These are phyloP conservation scores for Muntiacus reevesi DNA, from an alignment of 2,113 vertebrate genomes.

Conservation along the genomic window DNA sequence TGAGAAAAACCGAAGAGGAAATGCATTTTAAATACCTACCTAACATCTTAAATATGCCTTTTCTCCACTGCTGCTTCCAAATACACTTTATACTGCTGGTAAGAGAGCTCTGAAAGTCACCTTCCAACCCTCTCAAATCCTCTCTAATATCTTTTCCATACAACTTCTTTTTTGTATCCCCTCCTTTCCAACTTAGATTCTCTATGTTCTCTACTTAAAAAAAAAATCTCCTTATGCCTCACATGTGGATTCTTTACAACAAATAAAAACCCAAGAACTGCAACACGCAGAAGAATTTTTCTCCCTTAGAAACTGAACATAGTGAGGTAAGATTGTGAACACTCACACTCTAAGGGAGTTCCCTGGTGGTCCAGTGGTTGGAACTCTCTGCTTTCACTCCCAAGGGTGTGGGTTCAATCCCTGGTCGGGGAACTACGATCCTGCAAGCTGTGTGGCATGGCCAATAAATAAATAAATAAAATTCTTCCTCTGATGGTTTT, in stretches of 20 bases:
- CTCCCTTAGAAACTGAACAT: slow-evolving; percentile 2
- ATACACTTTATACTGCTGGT: background rate
- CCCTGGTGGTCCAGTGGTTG: background rate
- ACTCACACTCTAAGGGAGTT: background rate
- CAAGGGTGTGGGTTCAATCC: background rate
- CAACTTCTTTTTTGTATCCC: background rate
- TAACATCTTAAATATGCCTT: slow-evolving; percentile 28
- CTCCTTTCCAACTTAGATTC: background rate
- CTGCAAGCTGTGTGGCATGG: background rate
- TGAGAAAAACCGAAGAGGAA: slow-evolving; percentile 60
- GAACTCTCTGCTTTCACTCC: background rate
- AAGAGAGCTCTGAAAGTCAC: slow-evolving; percentile 2
- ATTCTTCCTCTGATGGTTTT: background rate
- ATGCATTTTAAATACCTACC: slow-evolving; percentile 53
- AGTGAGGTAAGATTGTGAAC: background rate
- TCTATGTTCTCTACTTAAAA: background rate
- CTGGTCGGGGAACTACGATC: background rate
- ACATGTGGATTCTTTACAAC: background rate
- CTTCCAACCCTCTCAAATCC: background rate
- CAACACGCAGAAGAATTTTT: background rate
- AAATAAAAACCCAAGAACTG: slow-evolving; percentile 35
- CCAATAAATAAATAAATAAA: background rate
- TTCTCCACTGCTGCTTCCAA: background rate
- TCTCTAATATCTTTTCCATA: background rate
- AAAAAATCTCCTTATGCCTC: background rate